Base-by-base conservation (phyloP, 1,140 invertebrate genomes). In the Bombus affinis region DNA sequence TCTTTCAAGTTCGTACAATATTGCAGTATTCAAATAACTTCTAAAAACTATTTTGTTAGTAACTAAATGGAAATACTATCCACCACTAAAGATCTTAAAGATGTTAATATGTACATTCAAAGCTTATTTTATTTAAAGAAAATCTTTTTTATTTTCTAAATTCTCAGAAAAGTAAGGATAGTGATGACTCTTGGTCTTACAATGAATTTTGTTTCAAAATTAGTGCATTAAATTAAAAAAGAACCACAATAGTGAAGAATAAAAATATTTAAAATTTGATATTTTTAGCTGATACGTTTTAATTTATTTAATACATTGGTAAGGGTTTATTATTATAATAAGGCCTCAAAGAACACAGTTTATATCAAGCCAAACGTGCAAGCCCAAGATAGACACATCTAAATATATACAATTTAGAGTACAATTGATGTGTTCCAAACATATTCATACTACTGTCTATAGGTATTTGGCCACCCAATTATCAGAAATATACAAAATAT, bases 161-260 rank as follows among this genome's bases (percentile, higher is more conserved):
- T 39, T 39, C 4, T 4, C 10, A 39, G 10, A 39, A 39, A 12
- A 70, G 22, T 12, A 70, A 39, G 10, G 3, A 70, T 37, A 70
- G 10, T 70, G 28, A 71, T 39, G 37, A 71, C 10, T 71, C 28
- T 39, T 71, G 37, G 25, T 71, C 25, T 39, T 12, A 71, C 5
- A 71, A 94, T 95, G 59, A 78, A 25, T 68, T 25, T 10, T 22
- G 9, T 8, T 8, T 32, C n/a, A 15, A 65, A 13, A 65, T 6
- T 65, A 65, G 13, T 6, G n/a, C 13, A 65, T 65, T 4, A n/a
- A 3, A 12, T 12, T n/a, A n/a, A n/a, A 62, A 28, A 62, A n/a
- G 12, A n/a, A 5, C 5, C 5, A 32, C 3, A 32, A 65, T 15
- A 65, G 0, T n/a, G 13, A n/a, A 65, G n/a, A 65, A 65, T 65